A percentile compares a stretch with the other conserved stretches of the same genome.
phyloP scores from a whole-genome alignment of 2,888 invertebrate genomes.

The Dynastes tityus region DNA sequence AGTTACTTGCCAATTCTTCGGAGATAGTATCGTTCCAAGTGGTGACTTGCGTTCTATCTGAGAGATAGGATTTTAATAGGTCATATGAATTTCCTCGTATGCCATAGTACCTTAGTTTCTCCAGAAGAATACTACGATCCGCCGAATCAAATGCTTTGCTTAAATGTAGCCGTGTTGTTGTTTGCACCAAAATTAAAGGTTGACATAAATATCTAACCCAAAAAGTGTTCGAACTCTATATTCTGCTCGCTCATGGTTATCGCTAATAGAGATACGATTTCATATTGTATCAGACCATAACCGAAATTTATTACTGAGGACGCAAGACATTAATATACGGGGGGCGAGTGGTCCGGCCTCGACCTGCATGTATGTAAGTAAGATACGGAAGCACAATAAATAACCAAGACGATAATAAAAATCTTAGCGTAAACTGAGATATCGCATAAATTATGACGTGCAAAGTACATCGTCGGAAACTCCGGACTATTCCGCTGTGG shows the following conservation, averaged over 20 bases:
- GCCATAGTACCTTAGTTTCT: no score
- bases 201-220: background rate
- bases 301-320: slow-evolving; percentile 16
- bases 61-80: no score
- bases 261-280: slow-evolving; percentile 12
- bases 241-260: background rate
- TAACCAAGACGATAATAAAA: slow-evolving; percentile 43
- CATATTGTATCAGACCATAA: slow-evolving; percentile 14
- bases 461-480: slow-evolving; percentile 27
- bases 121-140: no score
- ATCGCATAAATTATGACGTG: slow-evolving; percentile 43
- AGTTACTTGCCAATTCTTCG: no score
- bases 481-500: slow-evolving; percentile 27
- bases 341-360: background rate
- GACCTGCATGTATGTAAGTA: slow-evolving; percentile 15
- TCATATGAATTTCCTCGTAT: no score
- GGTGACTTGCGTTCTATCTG: no score
- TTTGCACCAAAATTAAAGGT: no score
- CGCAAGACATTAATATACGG: slow-evolving; percentile 10
- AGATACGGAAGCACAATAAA: slow-evolving; percentile 32
- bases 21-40: no score
- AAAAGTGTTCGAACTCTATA: background rate
- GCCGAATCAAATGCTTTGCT: no score
- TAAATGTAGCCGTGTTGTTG: no score
- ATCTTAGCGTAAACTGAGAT: slow-evolving; percentile 40